Evolutionary conservation across 2,888 invertebrate genomes (phyloP).

Genomic region (Notodonta ziczac): DNA sequence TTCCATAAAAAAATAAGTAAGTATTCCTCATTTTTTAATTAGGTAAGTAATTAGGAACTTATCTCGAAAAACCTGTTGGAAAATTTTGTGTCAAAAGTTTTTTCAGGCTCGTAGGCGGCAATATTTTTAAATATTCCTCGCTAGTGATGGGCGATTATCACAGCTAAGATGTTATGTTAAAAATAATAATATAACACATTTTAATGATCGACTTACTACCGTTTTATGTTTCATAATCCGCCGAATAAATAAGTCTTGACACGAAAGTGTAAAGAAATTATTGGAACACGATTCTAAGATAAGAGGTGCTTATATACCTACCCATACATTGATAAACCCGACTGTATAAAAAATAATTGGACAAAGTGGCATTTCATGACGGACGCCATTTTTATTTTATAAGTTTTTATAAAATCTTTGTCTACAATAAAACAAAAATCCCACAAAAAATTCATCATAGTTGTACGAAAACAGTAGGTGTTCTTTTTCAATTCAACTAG

Average conservation of each 20-base stretch:
- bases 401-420: too few species aligned
- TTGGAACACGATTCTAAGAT: constrained; percentile 14
- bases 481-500: too few species aligned
- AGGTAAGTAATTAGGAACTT: too few species aligned
- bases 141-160: constrained; percentile 38
- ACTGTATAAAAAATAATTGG: neutral
- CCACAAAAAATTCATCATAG: too few species aligned
- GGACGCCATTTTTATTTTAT: neutral
- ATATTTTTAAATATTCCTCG: constrained; percentile 33
- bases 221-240: constrained; percentile 26
- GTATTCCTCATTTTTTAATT: neutral
- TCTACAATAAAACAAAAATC: too few species aligned
- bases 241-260: constrained; percentile 18
- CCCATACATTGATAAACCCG: neutral
- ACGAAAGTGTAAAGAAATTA: constrained; percentile 11
- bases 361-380: neutral
- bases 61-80: neutral
- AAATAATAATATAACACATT: constrained; percentile 28
- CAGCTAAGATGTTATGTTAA: constrained; percentile 33
- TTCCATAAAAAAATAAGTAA: neutral
- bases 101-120: constrained; percentile 30
- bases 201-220: constrained; percentile 38
- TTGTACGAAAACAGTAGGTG: too few species aligned
- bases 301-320: neutral
- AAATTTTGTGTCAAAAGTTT: constrained; percentile 8